Evolutionary conservation across 1,140 invertebrate species (phyloP), one percentile per base, ranked within the genome.

Genomic region (Oryzaephilus surinamensis): DNA sequence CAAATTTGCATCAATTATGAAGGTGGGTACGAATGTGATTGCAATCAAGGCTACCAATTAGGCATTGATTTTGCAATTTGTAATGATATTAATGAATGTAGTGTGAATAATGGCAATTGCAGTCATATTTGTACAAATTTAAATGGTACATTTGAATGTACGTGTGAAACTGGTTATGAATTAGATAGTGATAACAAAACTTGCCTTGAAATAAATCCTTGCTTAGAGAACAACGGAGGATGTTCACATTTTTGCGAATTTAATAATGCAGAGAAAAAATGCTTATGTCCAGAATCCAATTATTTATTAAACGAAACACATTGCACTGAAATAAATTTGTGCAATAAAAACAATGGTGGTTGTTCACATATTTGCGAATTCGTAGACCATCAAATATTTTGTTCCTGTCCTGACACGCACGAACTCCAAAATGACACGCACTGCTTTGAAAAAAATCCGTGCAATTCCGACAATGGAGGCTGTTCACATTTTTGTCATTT

Each of bases 81-180:
- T 47, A 38, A 58, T 31, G 71, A 75, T 59, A 70, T 84, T 1
- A 70, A 86, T 51, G 82, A 85, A 57, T 86, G 83, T 57, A 47
- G 50, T 2, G 54, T 61, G 13, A 42, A 61, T 43, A 39, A 64
- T 56, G 34, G 68, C 57, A 51, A 52, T n/a, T 83, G 80, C 41
- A 66, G 67, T 1, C 69, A 74, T 40, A 60, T 60, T 11, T 86
- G 82, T 57, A 61, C 72, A 30, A 82, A 84, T 44, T 68, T 66
- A 0, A 58, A 67, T n/a, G 82, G 80, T 1, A 70, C 67, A 3
- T 79, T 68, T 46, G 46, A 64, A 13, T 85, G 83, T 50, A 47
- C 61, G 28, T 84, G 75, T 54, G 65, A 68, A 24, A 54, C 62
- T 30, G 69, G 64, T 13, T 68, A 58, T 38, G 41, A 54, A 14